Evolutionary conservation across 2,888 invertebrate genomes (phyloP), one percentile per base, ranked within the genome.

Genomic region (Blastobasis lacticolella): DNA sequence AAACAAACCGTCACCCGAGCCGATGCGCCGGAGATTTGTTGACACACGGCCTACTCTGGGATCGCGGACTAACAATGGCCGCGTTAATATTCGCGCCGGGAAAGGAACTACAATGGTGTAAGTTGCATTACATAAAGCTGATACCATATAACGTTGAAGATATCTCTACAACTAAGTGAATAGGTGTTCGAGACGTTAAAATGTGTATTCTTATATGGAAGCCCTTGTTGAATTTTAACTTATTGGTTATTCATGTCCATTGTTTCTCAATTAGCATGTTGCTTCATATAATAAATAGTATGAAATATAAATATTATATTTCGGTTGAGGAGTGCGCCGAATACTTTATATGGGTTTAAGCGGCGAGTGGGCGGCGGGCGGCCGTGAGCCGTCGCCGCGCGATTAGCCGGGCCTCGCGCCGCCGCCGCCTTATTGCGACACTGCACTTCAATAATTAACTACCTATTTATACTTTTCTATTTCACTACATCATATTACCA

Each of bases 281-380:
- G 73, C 81, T 67, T 71, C 73, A 80, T 63, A 67, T 66, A 59
- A 66, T 63, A 64, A 59, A 66, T 63, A 64, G 62, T 75, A 74
- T 76, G 81, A 84, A 84, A 81, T 81, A 82, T 82, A 74, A 79
- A 80, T 83, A 83, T 78, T 73, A 80, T 83, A 83, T 78, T 73
- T 70, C 73, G 75, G 71, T 78, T 75, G 68, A 77, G 70, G 75
- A 73, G 74, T 75, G 69, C 68, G 63, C 67, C 71, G 73, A 75
- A 78, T 75, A 75, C 86, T 85, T 67, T 81, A 86, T 85, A 86
- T 83, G 87, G 87, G 70, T 71, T 84, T 85, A 82, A 85, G 73
- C 66, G 64, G 73, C 76, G 81, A 83, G 87, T 88, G 85, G 87
- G 87, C 75, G 86, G 87, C 71, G 71, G 86, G 63, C 79, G 86